Evolutionary conservation across 2,888 invertebrate species (phyloP).

Genomic region (Eupsilia transversa): DNA sequence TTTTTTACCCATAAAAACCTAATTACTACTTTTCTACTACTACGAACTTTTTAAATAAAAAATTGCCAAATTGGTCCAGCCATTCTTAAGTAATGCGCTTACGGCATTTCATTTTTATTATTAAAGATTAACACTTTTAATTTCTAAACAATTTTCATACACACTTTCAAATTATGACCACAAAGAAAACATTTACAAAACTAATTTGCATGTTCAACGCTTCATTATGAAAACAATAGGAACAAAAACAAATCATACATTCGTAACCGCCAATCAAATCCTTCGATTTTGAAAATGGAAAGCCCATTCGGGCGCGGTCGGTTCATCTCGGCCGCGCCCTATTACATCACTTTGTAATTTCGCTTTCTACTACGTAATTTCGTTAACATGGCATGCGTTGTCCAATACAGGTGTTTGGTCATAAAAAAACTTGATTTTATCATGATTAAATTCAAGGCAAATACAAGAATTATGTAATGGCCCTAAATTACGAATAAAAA

Average conservation of each 20-base stretch:
- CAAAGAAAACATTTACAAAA: slow-evolving; percentile 7
- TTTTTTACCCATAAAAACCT: too few species aligned
- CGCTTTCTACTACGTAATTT: slow-evolving; percentile 80
- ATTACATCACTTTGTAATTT: slow-evolving; percentile 75
- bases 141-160: not conserved
- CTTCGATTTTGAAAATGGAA: slow-evolving; percentile 79
- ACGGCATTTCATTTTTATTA: too few species aligned
- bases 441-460: slow-evolving; percentile 51
- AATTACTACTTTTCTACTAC: too few species aligned
- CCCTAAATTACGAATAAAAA: slow-evolving; percentile 31
- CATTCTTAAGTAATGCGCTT: too few species aligned
- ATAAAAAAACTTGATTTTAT: slow-evolving; percentile 58
- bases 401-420: slow-evolving; percentile 56
- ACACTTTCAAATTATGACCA: not conserved
- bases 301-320: slow-evolving; percentile 70
- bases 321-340: slow-evolving; percentile 73
- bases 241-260: slow-evolving; percentile 39
- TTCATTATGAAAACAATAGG: slow-evolving; percentile 43
- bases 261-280: slow-evolving; percentile 60
- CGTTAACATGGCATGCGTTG: slow-evolving; percentile 57
- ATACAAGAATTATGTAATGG: slow-evolving; percentile 48
- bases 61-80: too few species aligned
- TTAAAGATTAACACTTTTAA: too few species aligned
- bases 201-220: not conserved
- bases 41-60: too few species aligned